These are phyloP conservation scores for Drosophila hydei DNA, from an alignment of 1,140 invertebrate genomes.

Conservation along the genomic window DNA sequence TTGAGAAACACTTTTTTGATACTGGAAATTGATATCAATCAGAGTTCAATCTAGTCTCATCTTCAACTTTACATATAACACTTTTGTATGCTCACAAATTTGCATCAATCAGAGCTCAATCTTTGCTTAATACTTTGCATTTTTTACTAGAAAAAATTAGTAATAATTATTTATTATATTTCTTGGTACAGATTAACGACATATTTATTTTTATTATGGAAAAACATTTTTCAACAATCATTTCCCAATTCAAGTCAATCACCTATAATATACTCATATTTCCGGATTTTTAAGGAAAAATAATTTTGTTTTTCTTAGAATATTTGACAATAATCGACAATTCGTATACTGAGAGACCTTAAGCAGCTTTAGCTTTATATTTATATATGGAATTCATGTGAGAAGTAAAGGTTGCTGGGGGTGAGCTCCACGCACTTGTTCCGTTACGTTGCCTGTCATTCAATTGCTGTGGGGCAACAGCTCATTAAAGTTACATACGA, in stretches of 20 bases:
- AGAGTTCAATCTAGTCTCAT: background rate
- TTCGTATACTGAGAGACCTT: background rate
- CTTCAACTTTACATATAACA: too few species aligned
- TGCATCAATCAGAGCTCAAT: too few species aligned
- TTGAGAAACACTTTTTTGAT: too few species aligned
- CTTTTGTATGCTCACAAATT: too few species aligned
- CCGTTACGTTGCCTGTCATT: background rate
- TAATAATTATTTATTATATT: too few species aligned
- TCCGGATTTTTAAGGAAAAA: background rate
- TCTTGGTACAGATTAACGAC: too few species aligned
- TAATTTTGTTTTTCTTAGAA: background rate
- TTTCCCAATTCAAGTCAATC: too few species aligned
- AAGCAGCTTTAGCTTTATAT: slow-evolving; percentile 3
- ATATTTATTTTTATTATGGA: too few species aligned
- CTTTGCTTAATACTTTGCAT: too few species aligned
- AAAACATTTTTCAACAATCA: too few species aligned
- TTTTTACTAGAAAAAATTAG: too few species aligned
- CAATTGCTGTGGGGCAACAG: slow-evolving; percentile 31
- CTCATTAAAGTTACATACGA: slow-evolving; percentile 67
- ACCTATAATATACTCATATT: too few species aligned
- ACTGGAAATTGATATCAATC: background rate
- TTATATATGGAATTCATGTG: background rate
- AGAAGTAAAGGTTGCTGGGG: slow-evolving; percentile 23
- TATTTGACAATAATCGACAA: slow-evolving; percentile 1
- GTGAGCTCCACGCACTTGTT: slow-evolving; percentile 1